A percentile compares a stretch with the other conserved stretches of the same genome.
Evolutionary conservation across 2,113 vertebrate genomes (phyloP).

Genomic region (Sinocyclocheilus grahami): DNA sequence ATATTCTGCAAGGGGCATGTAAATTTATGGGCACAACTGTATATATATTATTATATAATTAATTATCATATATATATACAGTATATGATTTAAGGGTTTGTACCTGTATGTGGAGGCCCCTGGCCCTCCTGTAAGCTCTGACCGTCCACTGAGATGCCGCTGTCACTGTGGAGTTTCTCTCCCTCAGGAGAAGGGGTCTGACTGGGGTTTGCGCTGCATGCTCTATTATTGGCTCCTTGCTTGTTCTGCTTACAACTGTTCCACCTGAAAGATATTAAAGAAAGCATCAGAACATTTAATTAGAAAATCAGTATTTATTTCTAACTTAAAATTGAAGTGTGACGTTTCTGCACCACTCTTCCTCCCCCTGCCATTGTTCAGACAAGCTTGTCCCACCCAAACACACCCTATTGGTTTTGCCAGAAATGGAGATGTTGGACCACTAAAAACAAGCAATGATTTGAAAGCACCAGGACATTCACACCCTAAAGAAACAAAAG

Average conservation of each 20-base stretch:
- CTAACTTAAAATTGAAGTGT: not conserved
- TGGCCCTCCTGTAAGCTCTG: constrained; percentile 92
- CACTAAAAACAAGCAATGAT: not conserved
- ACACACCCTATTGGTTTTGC: not conserved
- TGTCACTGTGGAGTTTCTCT: constrained; percentile 98
- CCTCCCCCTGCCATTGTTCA: not conserved
- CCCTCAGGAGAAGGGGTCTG: constrained; percentile 91
- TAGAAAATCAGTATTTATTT: not conserved
- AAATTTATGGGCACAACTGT: too few species aligned
- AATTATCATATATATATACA: too few species aligned
- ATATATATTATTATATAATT: too few species aligned
- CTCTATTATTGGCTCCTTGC: constrained; percentile 86
- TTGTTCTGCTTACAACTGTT: constrained; percentile 98
- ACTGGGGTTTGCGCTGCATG: constrained; percentile 84
- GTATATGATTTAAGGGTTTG: not conserved
- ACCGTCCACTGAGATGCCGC: constrained; percentile 95
- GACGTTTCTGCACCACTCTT: not conserved
- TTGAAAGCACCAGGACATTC: not conserved
- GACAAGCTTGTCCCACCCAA: not conserved
- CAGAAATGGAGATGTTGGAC: not conserved
- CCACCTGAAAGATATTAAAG: constrained; percentile 79
- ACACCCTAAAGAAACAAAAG: constrained; percentile 17
- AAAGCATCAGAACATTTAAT: not conserved
- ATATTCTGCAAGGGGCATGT: too few species aligned
- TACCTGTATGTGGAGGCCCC: constrained; percentile 76